Evolutionary conservation across 2,113 vertebrate species (phyloP), one percentile per base, ranked within the genome.

Genomic region (Sinocyclocheilus anophthalmus): DNA sequence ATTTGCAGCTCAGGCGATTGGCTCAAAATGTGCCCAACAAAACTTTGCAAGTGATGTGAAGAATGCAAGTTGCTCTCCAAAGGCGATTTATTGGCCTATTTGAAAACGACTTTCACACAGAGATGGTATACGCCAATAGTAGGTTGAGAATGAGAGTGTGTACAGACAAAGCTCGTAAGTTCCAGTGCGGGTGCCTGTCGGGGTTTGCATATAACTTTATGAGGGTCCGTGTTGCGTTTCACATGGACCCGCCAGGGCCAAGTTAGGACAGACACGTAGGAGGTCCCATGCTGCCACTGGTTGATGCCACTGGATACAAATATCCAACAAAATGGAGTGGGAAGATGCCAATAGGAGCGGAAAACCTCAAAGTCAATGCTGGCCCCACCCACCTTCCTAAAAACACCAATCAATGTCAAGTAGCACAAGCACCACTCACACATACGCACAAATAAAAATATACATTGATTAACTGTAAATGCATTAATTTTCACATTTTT

Each of bases 201-300:
- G 37, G 37, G 63, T 22, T 48, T 83, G 67, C 22, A 2, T 30
- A 50, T 69, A 81, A 86, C 86, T 94, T 93, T 93, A 92, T 11
- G 53, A 92, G 91, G 84, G 85, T 87, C 90, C 89, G 90, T 87
- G 65, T 83, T 22, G 53, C 48, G 80, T 79, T 88, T 88, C 87
- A 83, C 80, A 70, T 63, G 86, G 33, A 72, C 90, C 82, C 78
- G 57, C 91, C 85, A 30, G 26, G 83, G 70, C 84, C 86, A 82
- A 88, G 88, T 86, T 61, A 84, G 67, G 55, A 79, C 82, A 86
- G 50, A 82, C 63, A 88, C 55, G 84, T 90, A 85, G 91, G 91
- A 91, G 87, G 88, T 90, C 87, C 75, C 53, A 16, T 24, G 39
- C 81, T 81, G 86, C 37, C 37, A 72, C 33, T 0, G 39, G 83